phyloP scores from a whole-genome alignment of 2,797 vertebrate genomes.

The Morus bassanus region DNA sequence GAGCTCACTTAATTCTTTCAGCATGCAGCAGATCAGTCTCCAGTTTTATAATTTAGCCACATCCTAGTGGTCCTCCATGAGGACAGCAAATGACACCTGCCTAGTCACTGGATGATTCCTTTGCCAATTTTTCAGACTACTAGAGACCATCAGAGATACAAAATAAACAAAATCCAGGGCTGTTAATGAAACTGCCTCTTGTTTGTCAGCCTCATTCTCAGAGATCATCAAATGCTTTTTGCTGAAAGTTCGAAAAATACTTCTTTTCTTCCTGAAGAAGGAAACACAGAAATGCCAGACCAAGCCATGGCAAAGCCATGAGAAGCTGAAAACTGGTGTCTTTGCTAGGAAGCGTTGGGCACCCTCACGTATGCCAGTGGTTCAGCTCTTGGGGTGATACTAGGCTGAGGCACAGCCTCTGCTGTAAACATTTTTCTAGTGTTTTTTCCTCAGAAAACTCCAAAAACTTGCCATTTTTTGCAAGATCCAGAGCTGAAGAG shows the following conservation, averaged over 20 bases:
- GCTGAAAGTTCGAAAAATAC: not conserved
- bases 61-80: not conserved
- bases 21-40: not conserved
- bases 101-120: accelerated
- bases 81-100: not conserved
- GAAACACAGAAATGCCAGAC: not conserved
- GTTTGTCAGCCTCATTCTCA: not conserved
- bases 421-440: not conserved
- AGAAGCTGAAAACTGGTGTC: accelerated
- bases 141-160: not conserved
- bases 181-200: not conserved
- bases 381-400: not conserved
- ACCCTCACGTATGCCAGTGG: not conserved
- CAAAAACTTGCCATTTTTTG: not conserved
- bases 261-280: not conserved
- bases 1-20: not conserved
- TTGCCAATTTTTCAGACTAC: not conserved
- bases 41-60: not conserved
- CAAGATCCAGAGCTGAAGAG: not conserved
- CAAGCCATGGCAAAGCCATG: not conserved
- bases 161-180: not conserved
- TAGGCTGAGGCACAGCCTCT: not conserved
- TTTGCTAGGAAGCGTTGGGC: not conserved
- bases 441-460: not conserved
- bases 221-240: not conserved